Evolutionary conservation across 1,140 invertebrate species (phyloP).

Genomic region (Varroa destructor): DNA sequence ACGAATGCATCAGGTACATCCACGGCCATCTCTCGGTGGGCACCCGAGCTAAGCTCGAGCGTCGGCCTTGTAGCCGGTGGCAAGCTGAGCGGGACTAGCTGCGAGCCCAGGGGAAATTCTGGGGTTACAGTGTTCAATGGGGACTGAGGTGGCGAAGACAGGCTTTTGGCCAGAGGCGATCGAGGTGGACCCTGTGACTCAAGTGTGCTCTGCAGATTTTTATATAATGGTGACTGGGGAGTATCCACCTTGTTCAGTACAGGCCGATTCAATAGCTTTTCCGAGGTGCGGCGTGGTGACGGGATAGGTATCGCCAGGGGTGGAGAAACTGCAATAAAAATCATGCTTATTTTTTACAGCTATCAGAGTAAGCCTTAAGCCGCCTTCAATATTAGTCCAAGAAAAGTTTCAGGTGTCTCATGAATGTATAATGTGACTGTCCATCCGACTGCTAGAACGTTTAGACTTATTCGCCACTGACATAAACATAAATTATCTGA

Average conservation of each 20-base stretch:
- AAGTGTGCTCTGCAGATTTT: background rate
- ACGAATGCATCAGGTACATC: constrained; percentile 93
- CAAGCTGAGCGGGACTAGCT: constrained; percentile 39
- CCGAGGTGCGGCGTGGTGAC: constrained; percentile 6
- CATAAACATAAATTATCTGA: constrained; percentile 29
- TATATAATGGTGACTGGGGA: constrained; percentile 10
- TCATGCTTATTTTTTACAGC: background rate
- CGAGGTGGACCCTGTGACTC: constrained; percentile 1
- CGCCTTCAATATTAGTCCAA: too few species aligned
- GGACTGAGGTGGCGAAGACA: constrained; percentile 22
- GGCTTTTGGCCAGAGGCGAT: background rate
- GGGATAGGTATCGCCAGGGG: constrained; percentile 14
- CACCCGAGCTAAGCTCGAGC: constrained; percentile 48
- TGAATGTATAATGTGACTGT: too few species aligned
- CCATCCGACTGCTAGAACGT: background rate
- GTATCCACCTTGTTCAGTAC: constrained; percentile 3
- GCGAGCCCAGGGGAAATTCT: constrained; percentile 39
- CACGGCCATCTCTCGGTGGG: constrained; percentile 77
- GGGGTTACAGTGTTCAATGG: constrained; percentile 1
- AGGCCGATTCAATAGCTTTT: constrained; percentile 13
- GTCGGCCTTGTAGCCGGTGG: constrained; percentile 37
- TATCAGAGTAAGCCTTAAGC: too few species aligned
- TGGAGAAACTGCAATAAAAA: constrained; percentile 2
- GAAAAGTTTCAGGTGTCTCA: too few species aligned
- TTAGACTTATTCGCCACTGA: background rate